Evolutionary conservation across 2,888 invertebrate genomes (phyloP).

Genomic region (Drosophila borborema): DNA sequence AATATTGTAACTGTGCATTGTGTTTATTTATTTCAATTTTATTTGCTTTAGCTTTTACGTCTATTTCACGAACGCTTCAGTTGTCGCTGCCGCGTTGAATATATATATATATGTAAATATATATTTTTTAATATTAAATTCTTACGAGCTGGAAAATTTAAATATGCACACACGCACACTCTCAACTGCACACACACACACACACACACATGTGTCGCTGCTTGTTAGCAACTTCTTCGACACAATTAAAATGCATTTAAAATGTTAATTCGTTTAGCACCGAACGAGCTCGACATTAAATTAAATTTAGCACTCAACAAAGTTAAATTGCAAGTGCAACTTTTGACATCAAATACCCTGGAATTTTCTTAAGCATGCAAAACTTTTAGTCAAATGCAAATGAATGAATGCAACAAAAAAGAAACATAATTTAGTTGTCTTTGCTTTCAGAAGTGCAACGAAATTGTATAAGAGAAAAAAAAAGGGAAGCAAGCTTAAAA

Average conservation of each 20-base stretch:
- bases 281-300: constrained; percentile 37
- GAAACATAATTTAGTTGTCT: not conserved
- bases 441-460: not conserved
- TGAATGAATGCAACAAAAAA: not conserved
- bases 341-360: constrained; percentile 40
- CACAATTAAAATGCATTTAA: constrained; percentile 61
- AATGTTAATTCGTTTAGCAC: constrained; percentile 55
- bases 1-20: constrained; percentile 10
- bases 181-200: not conserved
- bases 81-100: constrained; percentile 1
- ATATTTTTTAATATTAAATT: constrained; percentile 22
- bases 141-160: constrained; percentile 4
- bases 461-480: not conserved
- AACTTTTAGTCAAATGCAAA: constrained; percentile 2
- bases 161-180: not conserved
- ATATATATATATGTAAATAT: not conserved
- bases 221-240: constrained; percentile 33
- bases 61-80: constrained; percentile 19
- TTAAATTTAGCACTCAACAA: constrained; percentile 53
- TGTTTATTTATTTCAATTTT: constrained; percentile 31
- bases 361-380: not conserved
- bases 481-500: no score
- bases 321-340: constrained; percentile 49
- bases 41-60: constrained; percentile 32
- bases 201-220: constrained; percentile 12